These are phyloP conservation scores for Masticophis lateralis DNA, from an alignment of 2,797 vertebrate species.

Conservation along the genomic window DNA sequence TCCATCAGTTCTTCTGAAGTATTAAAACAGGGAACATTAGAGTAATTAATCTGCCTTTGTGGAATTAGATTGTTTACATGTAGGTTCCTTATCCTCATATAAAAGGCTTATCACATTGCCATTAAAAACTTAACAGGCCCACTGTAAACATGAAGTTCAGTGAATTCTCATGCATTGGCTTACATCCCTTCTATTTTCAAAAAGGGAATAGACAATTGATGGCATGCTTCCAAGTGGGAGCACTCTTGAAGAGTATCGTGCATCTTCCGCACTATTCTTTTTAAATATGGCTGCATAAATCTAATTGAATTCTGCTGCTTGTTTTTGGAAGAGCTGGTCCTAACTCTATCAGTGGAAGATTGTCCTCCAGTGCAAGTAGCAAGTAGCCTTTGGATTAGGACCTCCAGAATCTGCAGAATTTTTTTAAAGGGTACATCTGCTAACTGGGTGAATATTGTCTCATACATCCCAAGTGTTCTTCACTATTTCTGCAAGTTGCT, in stretches of 20 bases:
- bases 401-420: neutral
- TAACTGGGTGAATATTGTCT: neutral
- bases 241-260: constrained; percentile 50
- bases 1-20: neutral
- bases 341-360: neutral
- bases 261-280: constrained; percentile 39
- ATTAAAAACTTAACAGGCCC: neutral
- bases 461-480: neutral
- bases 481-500: neutral
- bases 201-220: constrained; percentile 55
- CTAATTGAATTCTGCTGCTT: constrained; percentile 34
- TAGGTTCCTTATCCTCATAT: neutral
- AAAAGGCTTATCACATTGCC: constrained; percentile 14
- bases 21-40: constrained; percentile 9
- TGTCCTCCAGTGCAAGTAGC: neutral
- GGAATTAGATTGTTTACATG: neutral
- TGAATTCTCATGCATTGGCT: constrained; percentile 53
- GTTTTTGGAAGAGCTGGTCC: neutral
- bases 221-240: constrained; percentile 61
- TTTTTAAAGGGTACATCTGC: neutral
- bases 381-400: neutral
- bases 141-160: constrained; percentile 40
- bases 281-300: constrained; percentile 48
- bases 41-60: neutral
- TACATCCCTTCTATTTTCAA: constrained; percentile 46